Conservation (phyloP, 2,113 vertebrate genomes). For the Alethe castanea region DNA sequence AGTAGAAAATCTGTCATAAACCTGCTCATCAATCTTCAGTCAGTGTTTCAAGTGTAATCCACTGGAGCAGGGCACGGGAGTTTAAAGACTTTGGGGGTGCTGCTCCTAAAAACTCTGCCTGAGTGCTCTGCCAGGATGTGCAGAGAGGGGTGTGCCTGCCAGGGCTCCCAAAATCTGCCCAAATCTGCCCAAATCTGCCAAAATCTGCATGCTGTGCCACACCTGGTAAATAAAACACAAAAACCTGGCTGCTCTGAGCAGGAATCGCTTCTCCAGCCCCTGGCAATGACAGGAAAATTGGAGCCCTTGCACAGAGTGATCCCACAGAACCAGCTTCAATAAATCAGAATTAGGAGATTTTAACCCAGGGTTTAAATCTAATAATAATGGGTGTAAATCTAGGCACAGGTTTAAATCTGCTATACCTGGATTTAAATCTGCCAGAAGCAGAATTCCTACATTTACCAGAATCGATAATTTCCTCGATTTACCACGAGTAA, state of each 20-base stretch:
- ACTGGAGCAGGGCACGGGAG: neutral
- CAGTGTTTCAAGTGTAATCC: slow-evolving; percentile 72
- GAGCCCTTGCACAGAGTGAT: neutral
- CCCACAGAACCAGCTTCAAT: neutral
- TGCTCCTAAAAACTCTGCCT: neutral
- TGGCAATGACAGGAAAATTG: neutral
- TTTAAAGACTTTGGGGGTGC: neutral
- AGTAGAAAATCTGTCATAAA: slow-evolving; percentile 74
- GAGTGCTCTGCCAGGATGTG: neutral
- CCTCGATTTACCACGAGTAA: too few relatives aligned
- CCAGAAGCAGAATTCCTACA: neutral
- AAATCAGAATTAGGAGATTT: rapidly evolving
- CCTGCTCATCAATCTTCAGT: slow-evolving; percentile 73
- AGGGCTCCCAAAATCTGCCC: neutral
- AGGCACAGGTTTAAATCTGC: rapidly evolving
- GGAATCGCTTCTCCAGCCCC: neutral
- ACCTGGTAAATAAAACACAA: neutral
- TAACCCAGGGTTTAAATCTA: neutral
- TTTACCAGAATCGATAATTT: too few relatives aligned
- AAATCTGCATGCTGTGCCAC: neutral
- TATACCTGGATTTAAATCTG: neutral
- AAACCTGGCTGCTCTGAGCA: neutral
- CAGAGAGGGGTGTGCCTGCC: neutral
- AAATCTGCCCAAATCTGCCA: too few relatives aligned
- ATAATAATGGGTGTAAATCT: neutral